Evolutionary conservation across 2,888 invertebrate genomes (phyloP), one percentile per base, ranked within the genome.

Genomic region (Troides oblongomaculatus): DNA sequence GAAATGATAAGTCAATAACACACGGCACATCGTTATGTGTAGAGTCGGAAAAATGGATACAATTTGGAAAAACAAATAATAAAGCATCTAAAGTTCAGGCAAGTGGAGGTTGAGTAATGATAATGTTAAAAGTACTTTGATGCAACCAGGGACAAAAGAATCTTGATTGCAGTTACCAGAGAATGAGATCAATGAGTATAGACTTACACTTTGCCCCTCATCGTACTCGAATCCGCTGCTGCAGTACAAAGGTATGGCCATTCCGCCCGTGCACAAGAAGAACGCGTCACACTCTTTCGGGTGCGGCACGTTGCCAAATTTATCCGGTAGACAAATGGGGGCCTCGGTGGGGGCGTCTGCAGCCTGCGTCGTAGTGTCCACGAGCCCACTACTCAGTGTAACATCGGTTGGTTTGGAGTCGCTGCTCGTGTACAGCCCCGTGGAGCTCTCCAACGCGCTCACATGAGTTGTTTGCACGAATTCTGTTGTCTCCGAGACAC

Each of bases 191-290:
- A 1, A 39, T 8, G 10, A 39, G 39, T 39, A 39, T 39, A 18
- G 50, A 66, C 67, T 69, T 58, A 72, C 72, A 46, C 25, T 62
- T 7, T 25, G 2, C 8, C 14, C 30, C 12, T 74, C 75, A 69
- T 82, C 78, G 57, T 79, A 85, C 68, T 86, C 85, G 23, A 78
- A 79, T 6, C 80, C 82, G 8, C 72, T 71, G 0, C 74, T 69
- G 59, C 86, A 86, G 57, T 64, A 76, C 0, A 84, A 62, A 14
- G 75, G 77, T 12, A 81, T 72, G 0, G 81, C 74, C 2, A 74
- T 68, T 0, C 85, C 85, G 0, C 76, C 81, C 0, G 78, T 70
- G 65, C 87, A 87, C 76, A 82, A 75, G 64, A 74, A 84, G 72
- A 83, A 86, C 0, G 78, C 74, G 25, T 81, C 74, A 61, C 86